phyloP scores from a whole-genome alignment of 1,140 invertebrate species.

The Neocloeon triangulifer region DNA sequence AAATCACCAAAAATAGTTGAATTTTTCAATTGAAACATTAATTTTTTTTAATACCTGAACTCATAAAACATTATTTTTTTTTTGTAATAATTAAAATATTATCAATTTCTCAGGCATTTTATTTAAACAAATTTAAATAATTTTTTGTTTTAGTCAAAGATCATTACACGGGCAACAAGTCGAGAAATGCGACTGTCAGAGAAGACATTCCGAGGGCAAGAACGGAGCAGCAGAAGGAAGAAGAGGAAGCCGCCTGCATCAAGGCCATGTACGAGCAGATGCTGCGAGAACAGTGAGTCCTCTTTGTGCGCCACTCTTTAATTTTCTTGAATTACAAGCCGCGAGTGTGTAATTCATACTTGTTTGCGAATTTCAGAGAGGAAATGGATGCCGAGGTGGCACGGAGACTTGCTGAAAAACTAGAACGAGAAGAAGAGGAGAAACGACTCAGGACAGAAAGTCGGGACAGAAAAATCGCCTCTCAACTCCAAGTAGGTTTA shows the following conservation, averaged over 20 bases:
- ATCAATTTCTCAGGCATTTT: too few species aligned
- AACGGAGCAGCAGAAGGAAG: conserved; percentile 57
- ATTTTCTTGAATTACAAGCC: too few species aligned
- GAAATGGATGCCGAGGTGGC: conserved; percentile 43
- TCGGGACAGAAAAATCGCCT: conserved; percentile 19
- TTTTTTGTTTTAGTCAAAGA: conserved; percentile 34
- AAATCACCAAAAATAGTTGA: too few species aligned
- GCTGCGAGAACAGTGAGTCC: conserved; percentile 33
- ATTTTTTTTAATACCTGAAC: too few species aligned
- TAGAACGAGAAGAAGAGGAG: conserved; percentile 34
- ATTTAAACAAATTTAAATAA: neutral
- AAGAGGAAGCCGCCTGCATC: conserved; percentile 31
- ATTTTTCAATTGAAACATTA: too few species aligned
- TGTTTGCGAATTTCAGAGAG: conserved; percentile 24
- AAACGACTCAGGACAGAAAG: conserved; percentile 20
- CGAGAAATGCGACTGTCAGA: conserved; percentile 63
- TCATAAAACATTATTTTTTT: conserved; percentile 3
- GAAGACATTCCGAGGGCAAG: conserved; percentile 70
- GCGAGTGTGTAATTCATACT: neutral
- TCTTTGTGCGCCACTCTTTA: too few species aligned
- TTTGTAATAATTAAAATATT: neutral
- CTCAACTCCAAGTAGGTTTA: conserved; percentile 11
- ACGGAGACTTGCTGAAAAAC: conserved; percentile 32
- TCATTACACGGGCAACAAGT: conserved; percentile 67
- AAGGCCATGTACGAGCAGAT: conserved; percentile 33